Evolutionary conservation across 2,888 invertebrate species (phyloP).

Genomic region (Palloptera scutellata): DNA sequence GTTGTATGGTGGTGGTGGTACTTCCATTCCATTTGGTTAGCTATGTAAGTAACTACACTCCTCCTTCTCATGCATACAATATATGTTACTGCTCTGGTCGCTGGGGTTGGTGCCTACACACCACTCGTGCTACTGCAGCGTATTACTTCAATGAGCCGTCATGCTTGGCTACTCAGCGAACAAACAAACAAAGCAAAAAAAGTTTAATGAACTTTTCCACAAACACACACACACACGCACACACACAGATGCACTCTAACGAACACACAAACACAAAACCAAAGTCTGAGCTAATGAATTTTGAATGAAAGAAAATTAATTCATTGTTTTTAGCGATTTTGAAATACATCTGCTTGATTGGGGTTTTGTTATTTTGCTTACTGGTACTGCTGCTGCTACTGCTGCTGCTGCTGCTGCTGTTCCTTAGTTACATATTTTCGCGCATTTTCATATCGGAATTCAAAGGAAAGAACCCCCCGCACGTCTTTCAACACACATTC

Average conservation of each 20-base stretch:
- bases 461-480: too few relatives aligned
- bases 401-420: too few relatives aligned
- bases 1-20: too few relatives aligned
- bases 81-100: neutral
- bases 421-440: too few relatives aligned
- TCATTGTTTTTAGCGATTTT: constrained; percentile 42
- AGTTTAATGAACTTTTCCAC: constrained; percentile 31
- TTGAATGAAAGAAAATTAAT: constrained; percentile 20
- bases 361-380: too few relatives aligned
- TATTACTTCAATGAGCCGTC: constrained; percentile 29
- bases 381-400: too few relatives aligned
- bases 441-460: too few relatives aligned
- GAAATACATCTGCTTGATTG: constrained; percentile 35
- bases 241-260: neutral
- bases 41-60: too few relatives aligned
- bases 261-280: neutral
- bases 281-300: neutral
- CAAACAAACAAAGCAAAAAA: constrained; percentile 18
- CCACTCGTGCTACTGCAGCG: too few relatives aligned
- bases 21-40: too few relatives aligned
- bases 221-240: neutral
- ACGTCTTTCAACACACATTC: too few relatives aligned
- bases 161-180: constrained; percentile 41
- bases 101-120: too few relatives aligned
- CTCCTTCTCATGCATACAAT: neutral